These are phyloP conservation scores for Acridotheres tristis DNA, from an alignment of 2,797 vertebrate genomes.

Conservation along the genomic window DNA sequence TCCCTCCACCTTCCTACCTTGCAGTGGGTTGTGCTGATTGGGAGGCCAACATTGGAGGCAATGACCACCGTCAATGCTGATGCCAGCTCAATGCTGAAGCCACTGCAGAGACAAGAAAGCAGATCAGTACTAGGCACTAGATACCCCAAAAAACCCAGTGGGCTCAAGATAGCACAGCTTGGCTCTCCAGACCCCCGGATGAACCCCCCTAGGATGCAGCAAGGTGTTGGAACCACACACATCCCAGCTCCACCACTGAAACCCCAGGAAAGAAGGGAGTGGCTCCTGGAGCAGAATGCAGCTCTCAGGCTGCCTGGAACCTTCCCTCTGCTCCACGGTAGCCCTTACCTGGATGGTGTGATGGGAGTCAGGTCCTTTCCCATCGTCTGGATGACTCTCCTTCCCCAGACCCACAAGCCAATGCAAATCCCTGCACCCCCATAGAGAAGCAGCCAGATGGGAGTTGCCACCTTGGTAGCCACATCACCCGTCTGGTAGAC, in stretches of 20 bases:
- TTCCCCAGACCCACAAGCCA: conserved; percentile 95
- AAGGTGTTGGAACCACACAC: rapidly evolving
- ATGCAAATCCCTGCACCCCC: conserved; percentile 91
- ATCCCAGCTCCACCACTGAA: not conserved
- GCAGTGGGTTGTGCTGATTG: conserved; percentile 97
- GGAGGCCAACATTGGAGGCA: conserved; percentile 94
- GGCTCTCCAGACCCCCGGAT: not conserved
- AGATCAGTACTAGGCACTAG: rapidly evolving
- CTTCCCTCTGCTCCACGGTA: not conserved
- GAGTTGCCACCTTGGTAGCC: conserved; percentile 80
- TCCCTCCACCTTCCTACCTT: conserved; percentile 79
- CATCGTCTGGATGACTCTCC: conserved; percentile 96
- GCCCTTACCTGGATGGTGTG: conserved; percentile 91
- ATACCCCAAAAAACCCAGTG: not conserved
- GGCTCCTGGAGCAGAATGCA: not conserved
- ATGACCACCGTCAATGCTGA: conserved; percentile 93
- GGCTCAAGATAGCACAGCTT: not conserved
- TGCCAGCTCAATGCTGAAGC: conserved; percentile 96
- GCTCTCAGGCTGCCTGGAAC: not conserved
- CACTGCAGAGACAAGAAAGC: conserved; percentile 71
- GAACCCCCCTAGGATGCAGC: too few species aligned
- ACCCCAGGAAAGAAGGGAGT: too few species aligned
- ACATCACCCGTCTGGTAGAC: conserved; percentile 85
- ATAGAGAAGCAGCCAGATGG: conserved; percentile 94
- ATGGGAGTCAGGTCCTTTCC: conserved; percentile 97